Base-by-base conservation (phyloP, 2,888 invertebrate genomes). In the Brenthis ino region DNA sequence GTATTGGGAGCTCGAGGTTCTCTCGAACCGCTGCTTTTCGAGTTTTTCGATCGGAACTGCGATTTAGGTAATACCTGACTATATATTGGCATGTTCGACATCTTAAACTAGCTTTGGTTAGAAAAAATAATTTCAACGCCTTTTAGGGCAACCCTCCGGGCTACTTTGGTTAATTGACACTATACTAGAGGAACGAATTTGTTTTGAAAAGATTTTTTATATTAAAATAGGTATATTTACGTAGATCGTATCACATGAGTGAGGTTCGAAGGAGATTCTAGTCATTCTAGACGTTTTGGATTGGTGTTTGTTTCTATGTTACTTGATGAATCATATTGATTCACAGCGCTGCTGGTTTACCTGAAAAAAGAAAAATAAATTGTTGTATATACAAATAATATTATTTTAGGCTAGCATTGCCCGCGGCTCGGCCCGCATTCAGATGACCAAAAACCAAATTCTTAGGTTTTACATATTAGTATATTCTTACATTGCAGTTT, bases 71-170 rank as follows among this genome's bases (percentile, higher is more conserved):
- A 87, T 58, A 93, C 91, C 77, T 93, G 93, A 72, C 93, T 93
- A 76, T 93, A 93, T 73, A 93, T 93, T 20, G 93, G 93, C 83
- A 92, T 88, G 80, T 93, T 91, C 72, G 93, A 87, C 93, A 93
- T 93, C 77, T 84, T 89, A 79, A 69, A 77, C 86, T 89, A 89
- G 75, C 91, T 92, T 91, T 92, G 92, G 92, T 88, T 77, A 70
- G 68, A 72, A 75, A 76, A 74, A 77, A 79, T 77, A 77, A 76
- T 74, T 75, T 69, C 78, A 78, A 79, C 77, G 76, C 75, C 77
- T 75, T 74, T 50, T 61, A 66, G 73, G 74, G 57, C 67, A 60
- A 67, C 61, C 53, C 70, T 67, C 60, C 64, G 51, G 60, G 57
- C 69, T 64, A 85, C 90, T 91, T 91, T 91, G 90, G 87, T 79